Conservation (phyloP, 2,888 invertebrate species). For the Argyresthia goedartella region DNA sequence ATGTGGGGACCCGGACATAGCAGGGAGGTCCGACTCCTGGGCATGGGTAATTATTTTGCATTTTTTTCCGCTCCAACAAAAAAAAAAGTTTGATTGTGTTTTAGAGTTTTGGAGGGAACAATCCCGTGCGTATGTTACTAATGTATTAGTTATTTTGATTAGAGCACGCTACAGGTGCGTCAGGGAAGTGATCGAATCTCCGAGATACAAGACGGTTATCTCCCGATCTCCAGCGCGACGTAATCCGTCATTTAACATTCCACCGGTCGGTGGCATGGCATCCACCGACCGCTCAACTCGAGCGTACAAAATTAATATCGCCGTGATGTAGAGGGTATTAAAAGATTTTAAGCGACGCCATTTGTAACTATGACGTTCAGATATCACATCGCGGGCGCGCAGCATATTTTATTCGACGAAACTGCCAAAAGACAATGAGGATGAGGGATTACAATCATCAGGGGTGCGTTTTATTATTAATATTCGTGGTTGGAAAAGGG, state of each 20-base stretch:
- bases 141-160: no score
- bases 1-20: no score
- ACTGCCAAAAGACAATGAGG: conserved; percentile 70
- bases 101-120: no score
- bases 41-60: no score
- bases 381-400: conserved; percentile 60
- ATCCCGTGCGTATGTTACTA: no score
- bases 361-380: conserved; percentile 65
- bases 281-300: conserved; percentile 47
- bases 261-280: conserved; percentile 58
- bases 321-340: conserved; percentile 66
- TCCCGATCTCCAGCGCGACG: conserved; percentile 52
- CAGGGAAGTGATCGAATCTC: conserved; percentile 42
- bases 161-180: conserved; percentile 6
- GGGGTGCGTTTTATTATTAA: conserved; percentile 60
- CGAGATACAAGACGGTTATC: conserved; percentile 47
- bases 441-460: conserved; percentile 70
- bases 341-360: conserved; percentile 69
- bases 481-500: conserved; percentile 55
- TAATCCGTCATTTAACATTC: conserved; percentile 70
- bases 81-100: no score
- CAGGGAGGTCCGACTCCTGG: no score
- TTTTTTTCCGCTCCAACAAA: no score
- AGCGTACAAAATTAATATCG: conserved; percentile 68
- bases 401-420: conserved; percentile 68